These are phyloP conservation scores for Sapajus apella DNA, from an alignment of 2,113 vertebrate species.

Conservation along the genomic window DNA sequence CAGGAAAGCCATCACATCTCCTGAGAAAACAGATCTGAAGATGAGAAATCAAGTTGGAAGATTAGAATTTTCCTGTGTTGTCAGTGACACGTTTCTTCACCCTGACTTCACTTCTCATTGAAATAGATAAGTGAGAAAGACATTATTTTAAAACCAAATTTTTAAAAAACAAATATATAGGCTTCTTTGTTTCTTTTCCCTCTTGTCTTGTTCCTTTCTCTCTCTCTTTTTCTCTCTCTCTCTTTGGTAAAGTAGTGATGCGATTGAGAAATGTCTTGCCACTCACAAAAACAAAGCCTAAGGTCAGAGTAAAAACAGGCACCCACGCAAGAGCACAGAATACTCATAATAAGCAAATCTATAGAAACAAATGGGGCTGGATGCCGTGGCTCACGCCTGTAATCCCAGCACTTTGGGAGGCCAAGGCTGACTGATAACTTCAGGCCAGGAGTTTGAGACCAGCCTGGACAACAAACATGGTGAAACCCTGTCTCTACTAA, in stretches of 20 bases:
- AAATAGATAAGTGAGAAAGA: not conserved
- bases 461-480: too few species aligned
- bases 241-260: not conserved
- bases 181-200: not conserved
- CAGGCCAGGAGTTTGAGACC: too few species aligned
- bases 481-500: too few species aligned
- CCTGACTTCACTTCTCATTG: not conserved
- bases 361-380: not conserved
- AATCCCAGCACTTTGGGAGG: too few species aligned
- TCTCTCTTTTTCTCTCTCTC: not conserved
- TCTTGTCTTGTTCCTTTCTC: not conserved
- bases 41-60: not conserved
- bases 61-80: not conserved
- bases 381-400: too few species aligned
- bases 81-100: not conserved
- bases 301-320: not conserved
- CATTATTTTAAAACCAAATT: not conserved
- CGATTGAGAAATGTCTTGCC: not conserved
- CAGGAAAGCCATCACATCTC: constrained; percentile 3
- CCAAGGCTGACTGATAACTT: too few species aligned
- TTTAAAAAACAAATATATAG: not conserved
- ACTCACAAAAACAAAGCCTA: not conserved
- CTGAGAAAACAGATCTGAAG: not conserved
- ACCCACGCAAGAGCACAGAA: not conserved
- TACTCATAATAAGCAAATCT: not conserved